A percentile compares a stretch with the other conserved stretches of the same genome.
Conservation (phyloP, 2,888 invertebrate genomes). For the Chrysolina americana region DNA sequence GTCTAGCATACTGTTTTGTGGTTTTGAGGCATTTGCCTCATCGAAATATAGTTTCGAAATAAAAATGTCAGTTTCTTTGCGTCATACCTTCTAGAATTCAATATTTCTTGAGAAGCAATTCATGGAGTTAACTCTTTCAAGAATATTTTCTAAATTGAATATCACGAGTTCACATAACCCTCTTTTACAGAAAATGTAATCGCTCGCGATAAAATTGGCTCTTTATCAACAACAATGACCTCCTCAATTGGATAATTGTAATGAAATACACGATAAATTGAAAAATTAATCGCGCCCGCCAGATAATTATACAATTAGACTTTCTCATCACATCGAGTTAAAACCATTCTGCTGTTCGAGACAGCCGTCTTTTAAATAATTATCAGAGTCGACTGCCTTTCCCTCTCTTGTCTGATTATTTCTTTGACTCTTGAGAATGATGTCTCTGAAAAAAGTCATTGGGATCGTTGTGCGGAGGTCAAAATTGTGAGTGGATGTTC, state of each 20-base stretch:
- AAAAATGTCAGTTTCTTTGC: too few relatives aligned
- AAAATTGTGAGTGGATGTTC: too few relatives aligned
- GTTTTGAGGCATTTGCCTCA: too few relatives aligned
- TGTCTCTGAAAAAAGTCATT: too few relatives aligned
- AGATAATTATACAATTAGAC: slow-evolving; percentile 42
- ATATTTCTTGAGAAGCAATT: too few relatives aligned
- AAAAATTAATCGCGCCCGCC: slow-evolving; percentile 37
- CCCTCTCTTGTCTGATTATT: background rate
- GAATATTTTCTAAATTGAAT: too few relatives aligned
- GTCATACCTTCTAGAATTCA: too few relatives aligned
- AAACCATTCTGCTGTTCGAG: slow-evolving; percentile 38
- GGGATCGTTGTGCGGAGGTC: too few relatives aligned
- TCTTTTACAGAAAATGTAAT: background rate
- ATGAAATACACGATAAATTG: slow-evolving; percentile 41
- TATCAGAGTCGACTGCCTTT: slow-evolving; percentile 3
- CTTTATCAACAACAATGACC: slow-evolving; percentile 5
- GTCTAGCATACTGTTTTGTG: too few relatives aligned
- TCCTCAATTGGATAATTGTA: slow-evolving; percentile 40
- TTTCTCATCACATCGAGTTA: slow-evolving; percentile 40
- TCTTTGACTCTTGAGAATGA: too few relatives aligned
- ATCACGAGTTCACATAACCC: background rate
- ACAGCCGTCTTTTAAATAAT: slow-evolving; percentile 16
- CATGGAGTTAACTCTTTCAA: too few relatives aligned
- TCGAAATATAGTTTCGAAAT: too few relatives aligned
- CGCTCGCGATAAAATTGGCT: background rate